Evolutionary conservation across 2,113 vertebrate genomes (phyloP).

Genomic region (Symphodus melops): DNA sequence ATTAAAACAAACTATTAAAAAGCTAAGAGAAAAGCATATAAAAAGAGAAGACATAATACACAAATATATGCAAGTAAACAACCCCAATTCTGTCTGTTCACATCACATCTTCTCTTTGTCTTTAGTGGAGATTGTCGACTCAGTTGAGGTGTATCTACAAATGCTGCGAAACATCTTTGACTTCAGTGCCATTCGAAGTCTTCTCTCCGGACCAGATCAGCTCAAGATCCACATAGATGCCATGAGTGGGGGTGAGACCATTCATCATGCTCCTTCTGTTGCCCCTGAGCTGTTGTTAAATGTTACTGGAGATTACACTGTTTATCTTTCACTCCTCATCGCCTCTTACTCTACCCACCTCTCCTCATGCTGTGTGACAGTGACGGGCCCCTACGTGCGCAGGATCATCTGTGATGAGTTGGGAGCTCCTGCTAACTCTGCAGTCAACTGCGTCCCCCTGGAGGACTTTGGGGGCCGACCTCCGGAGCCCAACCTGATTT

Average conservation of each 20-base stretch:
- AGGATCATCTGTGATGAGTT: slow-evolving; percentile 96
- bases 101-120: slow-evolving; percentile 48
- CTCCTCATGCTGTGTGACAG: slow-evolving; percentile 71
- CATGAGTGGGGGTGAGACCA: slow-evolving; percentile 93
- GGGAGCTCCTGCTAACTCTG: slow-evolving; percentile 97
- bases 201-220: slow-evolving; percentile 92
- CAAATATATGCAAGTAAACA: background rate
- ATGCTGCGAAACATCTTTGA: slow-evolving; percentile 94
- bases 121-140: slow-evolving; percentile 97
- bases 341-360: background rate
- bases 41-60: background rate
- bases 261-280: background rate
- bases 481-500: slow-evolving; percentile 94
- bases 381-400: slow-evolving; percentile 98
- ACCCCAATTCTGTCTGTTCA: background rate
- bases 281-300: background rate
- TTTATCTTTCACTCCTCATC: background rate
- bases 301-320: background rate
- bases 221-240: slow-evolving; percentile 96
- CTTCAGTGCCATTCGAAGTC: slow-evolving; percentile 91
- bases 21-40: background rate
- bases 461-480: slow-evolving; percentile 97
- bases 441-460: slow-evolving; percentile 94
- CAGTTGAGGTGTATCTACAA: slow-evolving; percentile 96
- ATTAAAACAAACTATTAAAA: background rate